Conservation (phyloP, 2,888 invertebrate species). For the Cheilosia pagana region DNA sequence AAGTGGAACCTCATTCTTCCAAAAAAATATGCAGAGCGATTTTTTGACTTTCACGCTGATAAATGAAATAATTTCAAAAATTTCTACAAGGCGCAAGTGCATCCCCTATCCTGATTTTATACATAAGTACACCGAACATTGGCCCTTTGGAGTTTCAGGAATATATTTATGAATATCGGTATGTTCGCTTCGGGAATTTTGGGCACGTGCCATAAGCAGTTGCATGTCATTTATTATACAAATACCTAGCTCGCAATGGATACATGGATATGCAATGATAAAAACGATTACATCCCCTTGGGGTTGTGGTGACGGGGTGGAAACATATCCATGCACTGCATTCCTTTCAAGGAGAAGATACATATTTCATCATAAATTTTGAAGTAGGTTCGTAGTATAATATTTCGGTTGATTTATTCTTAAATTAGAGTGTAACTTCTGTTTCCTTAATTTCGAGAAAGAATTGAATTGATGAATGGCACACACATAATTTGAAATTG, state of each 20-base stretch:
- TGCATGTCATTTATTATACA: conserved; percentile 51
- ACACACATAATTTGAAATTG: neutral
- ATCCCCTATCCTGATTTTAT: conserved; percentile 6
- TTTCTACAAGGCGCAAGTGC: conserved; percentile 9
- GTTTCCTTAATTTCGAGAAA: neutral
- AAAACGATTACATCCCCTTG: conserved; percentile 9
- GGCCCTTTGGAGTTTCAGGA: conserved; percentile 14
- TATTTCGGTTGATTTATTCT: conserved; percentile 49
- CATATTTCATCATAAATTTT: conserved; percentile 48
- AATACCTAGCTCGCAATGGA: conserved; percentile 1
- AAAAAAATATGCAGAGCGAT: neutral
- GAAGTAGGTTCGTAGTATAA: conserved; percentile 47
- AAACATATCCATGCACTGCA: conserved; percentile 11
- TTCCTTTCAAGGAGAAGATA: neutral
- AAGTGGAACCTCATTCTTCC: no score
- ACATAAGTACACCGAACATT: conserved; percentile 1
- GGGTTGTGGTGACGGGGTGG: neutral
- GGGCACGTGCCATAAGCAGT: conserved; percentile 68
- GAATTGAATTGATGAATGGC: conserved; percentile 21
- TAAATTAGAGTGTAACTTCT: conserved; percentile 29
- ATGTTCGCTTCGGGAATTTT: conserved; percentile 30
- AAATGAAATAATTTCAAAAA: conserved; percentile 16
- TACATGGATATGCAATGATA: conserved; percentile 9
- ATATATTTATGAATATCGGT: conserved; percentile 3
- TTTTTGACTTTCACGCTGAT: conserved; percentile 3